Conservation (phyloP, 1,140 invertebrate genomes). For the Eciton burchellii region DNA sequence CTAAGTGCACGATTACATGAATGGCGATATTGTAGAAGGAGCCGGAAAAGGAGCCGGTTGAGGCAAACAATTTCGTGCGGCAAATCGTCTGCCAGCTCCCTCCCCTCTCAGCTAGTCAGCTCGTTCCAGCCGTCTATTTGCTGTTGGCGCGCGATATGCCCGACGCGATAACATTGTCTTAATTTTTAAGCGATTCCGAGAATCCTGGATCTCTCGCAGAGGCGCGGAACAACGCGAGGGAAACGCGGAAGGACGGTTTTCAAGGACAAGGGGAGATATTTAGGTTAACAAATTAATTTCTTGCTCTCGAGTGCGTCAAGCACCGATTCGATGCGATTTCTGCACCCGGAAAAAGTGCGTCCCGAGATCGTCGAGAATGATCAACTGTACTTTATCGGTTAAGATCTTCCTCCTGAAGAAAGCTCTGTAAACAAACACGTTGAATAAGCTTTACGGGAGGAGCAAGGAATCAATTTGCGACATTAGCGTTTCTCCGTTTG, state of each 20-base stretch:
- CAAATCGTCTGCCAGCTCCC: constrained; percentile 48
- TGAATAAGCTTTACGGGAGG: too few species aligned
- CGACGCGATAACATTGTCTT: not conserved
- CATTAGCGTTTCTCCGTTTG: not conserved
- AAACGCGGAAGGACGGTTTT: too few species aligned
- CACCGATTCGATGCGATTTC: too few species aligned
- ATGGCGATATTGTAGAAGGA: constrained; percentile 56
- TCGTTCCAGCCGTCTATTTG: not conserved
- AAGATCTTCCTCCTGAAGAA: too few species aligned
- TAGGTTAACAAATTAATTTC: too few species aligned
- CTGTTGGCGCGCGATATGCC: not conserved
- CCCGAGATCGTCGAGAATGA: too few species aligned
- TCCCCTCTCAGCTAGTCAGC: not conserved
- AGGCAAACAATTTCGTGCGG: constrained; percentile 56
- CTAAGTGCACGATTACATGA: constrained; percentile 70
- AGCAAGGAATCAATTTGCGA: too few species aligned
- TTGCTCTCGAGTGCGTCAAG: too few species aligned
- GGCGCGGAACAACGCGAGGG: not conserved
- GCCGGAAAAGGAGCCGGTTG: constrained; percentile 52
- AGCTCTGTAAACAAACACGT: too few species aligned
- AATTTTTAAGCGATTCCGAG: constrained; percentile 7
- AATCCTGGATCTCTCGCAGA: not conserved
- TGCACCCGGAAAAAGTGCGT: too few species aligned
- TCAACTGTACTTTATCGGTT: too few species aligned
- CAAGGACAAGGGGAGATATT: not conserved